A percentile compares a stretch with the other conserved stretches of the same genome.
Evolutionary conservation across 2,888 invertebrate species (phyloP).

Genomic region (Willowsia nigromaculata): DNA sequence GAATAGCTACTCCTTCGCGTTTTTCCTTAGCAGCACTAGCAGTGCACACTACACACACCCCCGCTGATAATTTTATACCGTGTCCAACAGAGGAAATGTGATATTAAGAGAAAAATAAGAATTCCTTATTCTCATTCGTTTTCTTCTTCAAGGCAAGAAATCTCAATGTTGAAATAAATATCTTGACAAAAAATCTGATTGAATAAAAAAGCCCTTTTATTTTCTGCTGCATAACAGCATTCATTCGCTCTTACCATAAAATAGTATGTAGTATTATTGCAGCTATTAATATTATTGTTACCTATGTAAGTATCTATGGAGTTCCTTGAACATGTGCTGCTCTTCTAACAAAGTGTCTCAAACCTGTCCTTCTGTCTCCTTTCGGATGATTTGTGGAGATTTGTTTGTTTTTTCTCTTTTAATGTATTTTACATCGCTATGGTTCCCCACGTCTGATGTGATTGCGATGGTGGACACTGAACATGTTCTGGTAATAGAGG

Average conservation of each 20-base stretch:
- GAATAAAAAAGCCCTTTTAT: conserved; percentile 77
- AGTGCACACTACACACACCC: conserved; percentile 73
- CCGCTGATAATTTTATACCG: conserved; percentile 79
- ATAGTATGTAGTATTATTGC: neutral
- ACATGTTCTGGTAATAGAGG: conserved; percentile 35
- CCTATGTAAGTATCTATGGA: neutral
- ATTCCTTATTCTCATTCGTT: conserved; percentile 27
- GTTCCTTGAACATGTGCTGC: conserved; percentile 58
- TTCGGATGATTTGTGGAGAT: conserved; percentile 78
- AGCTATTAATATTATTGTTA: neutral
- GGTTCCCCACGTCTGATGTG: neutral
- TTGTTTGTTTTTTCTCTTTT: conserved; percentile 46
- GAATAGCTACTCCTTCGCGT: neutral
- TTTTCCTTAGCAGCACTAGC: neutral
- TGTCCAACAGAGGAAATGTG: conserved; percentile 78
- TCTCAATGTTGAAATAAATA: conserved; percentile 61
- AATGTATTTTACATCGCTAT: neutral
- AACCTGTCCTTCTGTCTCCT: conserved; percentile 50
- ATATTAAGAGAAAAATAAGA: conserved; percentile 71
- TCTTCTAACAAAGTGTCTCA: conserved; percentile 61
- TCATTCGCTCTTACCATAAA: neutral
- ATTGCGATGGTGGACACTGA: neutral
- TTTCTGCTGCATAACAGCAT: neutral
- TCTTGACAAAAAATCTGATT: conserved; percentile 79
- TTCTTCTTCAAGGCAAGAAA: conserved; percentile 44